Evolutionary conservation across 2,888 invertebrate genomes (phyloP), one percentile per base, ranked within the genome.

Genomic region (Sinhomidia bicolor): DNA sequence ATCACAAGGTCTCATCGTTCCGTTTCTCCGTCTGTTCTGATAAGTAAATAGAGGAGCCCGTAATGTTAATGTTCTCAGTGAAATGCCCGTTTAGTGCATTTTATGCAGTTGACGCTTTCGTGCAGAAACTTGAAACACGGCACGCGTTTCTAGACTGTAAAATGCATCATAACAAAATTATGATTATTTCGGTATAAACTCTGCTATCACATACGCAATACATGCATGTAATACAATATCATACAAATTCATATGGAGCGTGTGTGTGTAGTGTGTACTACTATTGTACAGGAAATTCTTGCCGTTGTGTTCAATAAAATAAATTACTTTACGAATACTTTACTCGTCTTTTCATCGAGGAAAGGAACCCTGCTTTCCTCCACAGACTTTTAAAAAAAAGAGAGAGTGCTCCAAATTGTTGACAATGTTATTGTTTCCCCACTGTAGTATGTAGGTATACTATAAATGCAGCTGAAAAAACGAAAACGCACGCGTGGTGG

Each of bases 51-150:
- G 9, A 26, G 44, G 20, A 54, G 57, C 54, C 17, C 57, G 78
- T 20, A 57, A 78, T 23, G 54, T n/a, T n/a, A n/a, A n/a, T n/a
- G n/a, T n/a, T n/a, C n/a, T n/a, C n/a, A n/a, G n/a, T n/a, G n/a
- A n/a, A 78, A 17, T 54, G 32, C 54, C 54, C 36, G 57, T 78
- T 78, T 78, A 57, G 20, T 57, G 17, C 54, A 32, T 65, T 60
- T 85, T 51, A 29, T 78, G 85, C 20, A 65, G 26, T 51, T 65
- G 60, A 84, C 20, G 76, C 60, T 84, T 84, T 65, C 60, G 76
- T 60, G 85, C 47, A 68, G 85, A 85, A 79, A 62, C 26, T 65
- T 85, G 47, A 78, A 78, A 78, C 85, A 54, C 54, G 85, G 65
- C 85, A 85, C 85, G 85, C 79, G 85, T 51, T 32, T 54, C 44